Evolutionary conservation across 1,140 invertebrate genomes (phyloP).

Genomic region (Aphidius gifuensis): DNA sequence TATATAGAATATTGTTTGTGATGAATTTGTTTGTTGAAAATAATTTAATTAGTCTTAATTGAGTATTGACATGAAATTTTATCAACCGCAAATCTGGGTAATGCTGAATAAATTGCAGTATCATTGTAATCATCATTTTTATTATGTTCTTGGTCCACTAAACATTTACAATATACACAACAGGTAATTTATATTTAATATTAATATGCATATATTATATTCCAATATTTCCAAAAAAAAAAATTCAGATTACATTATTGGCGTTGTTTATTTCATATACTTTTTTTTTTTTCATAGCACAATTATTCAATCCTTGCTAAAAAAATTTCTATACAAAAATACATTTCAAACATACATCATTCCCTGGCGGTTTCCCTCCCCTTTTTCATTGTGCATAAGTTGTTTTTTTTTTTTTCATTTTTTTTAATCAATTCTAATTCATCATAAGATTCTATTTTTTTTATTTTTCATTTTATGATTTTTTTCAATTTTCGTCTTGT

Average conservation of each 20-base stretch:
- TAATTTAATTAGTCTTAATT: neutral
- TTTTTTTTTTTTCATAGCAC: too few species aligned
- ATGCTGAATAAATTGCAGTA: too few species aligned
- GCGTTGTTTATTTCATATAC: too few species aligned
- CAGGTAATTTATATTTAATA: slow-evolving; percentile 29
- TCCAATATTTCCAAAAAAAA: slow-evolving; percentile 1
- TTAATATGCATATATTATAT: slow-evolving; percentile 5
- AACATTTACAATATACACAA: slow-evolving; percentile 49
- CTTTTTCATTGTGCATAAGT: too few species aligned
- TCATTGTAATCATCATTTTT: neutral
- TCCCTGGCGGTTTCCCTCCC: neutral
- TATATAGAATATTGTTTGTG: slow-evolving; percentile 1
- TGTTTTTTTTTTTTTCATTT: too few species aligned
- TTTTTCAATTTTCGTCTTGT: too few species aligned
- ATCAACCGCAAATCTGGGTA: too few species aligned
- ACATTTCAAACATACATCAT: slow-evolving; percentile 18
- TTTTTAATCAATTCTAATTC: too few species aligned
- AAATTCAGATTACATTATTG: too few species aligned
- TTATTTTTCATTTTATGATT: too few species aligned
- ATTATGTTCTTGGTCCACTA: slow-evolving; percentile 48
- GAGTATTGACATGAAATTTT: neutral
- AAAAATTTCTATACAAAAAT: slow-evolving; percentile 26
- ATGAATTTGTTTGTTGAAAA: slow-evolving; percentile 2
- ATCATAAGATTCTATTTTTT: too few species aligned
- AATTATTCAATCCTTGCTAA: slow-evolving; percentile 21